Conservation (phyloP, 2,113 vertebrate species). For the Pyrgilauda ruficollis region DNA sequence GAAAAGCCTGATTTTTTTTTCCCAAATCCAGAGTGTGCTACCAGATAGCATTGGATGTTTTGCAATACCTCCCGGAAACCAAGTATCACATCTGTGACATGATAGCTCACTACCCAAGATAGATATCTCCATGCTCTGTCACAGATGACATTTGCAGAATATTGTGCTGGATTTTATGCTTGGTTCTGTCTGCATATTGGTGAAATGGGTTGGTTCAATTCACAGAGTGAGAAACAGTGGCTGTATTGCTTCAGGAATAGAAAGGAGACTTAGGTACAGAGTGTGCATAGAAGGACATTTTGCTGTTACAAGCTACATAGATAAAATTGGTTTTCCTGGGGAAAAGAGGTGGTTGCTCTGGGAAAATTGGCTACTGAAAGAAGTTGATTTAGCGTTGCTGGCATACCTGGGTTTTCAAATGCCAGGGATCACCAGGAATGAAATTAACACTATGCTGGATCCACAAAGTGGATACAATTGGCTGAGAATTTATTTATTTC, state of each 20-base stretch:
- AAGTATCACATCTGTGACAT: not conserved
- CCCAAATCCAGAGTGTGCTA: not conserved
- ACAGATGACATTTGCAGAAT: not conserved
- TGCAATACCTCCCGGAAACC: not conserved
- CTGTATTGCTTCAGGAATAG: not conserved
- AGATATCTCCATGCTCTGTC: not conserved
- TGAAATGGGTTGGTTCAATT: not conserved
- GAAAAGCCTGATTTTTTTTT: not conserved
- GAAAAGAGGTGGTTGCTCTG: not conserved
- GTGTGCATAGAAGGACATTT: not conserved
- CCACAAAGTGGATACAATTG: not conserved
- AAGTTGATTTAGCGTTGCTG: not conserved
- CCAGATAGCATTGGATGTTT: not conserved
- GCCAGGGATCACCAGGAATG: not conserved
- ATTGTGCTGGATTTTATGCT: not conserved
- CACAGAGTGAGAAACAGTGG: not conserved
- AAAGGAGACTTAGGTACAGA: not conserved
- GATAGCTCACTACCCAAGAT: not conserved
- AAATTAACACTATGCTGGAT: not conserved
- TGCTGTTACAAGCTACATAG: not conserved
- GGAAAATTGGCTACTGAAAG: not conserved
- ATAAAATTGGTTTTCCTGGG: not conserved
- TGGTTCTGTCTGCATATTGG: not conserved
- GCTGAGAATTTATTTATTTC: conserved; percentile 25
- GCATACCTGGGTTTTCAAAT: not conserved